Evolutionary conservation across 2,797 vertebrate species (phyloP).

Genomic region (Amniataba percoides): DNA sequence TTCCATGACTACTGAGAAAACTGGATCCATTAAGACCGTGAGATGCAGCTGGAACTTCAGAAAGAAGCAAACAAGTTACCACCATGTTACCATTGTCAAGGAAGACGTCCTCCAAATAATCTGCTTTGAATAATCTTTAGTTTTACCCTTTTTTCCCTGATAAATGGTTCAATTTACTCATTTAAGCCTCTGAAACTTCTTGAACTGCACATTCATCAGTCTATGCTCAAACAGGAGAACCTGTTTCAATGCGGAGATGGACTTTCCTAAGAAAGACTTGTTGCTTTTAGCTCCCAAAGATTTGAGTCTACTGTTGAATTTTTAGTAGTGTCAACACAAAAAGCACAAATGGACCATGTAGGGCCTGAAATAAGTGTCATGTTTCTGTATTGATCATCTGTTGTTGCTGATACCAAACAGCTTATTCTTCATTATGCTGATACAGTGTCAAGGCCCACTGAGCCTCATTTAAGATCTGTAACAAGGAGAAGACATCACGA

Average conservation of each 20-base stretch:
- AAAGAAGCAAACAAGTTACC: not conserved
- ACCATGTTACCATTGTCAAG: not conserved
- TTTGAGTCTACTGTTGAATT: not conserved
- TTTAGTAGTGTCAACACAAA: no score
- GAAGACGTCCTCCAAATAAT: not conserved
- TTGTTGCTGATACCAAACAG: not conserved
- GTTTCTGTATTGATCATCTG: not conserved
- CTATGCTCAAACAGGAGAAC: not conserved
- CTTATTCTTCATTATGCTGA: not conserved
- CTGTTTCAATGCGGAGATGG: not conserved
- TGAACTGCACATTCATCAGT: not conserved
- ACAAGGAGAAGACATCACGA: constrained; percentile 8
- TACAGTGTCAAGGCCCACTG: not conserved
- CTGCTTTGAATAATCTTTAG: not conserved
- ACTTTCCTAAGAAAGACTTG: not conserved
- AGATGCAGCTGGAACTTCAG: not conserved
- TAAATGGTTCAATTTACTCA: no score
- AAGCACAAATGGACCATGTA: not conserved
- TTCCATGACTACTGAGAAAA: no score
- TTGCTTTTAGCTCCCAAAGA: not conserved
- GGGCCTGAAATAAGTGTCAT: not conserved
- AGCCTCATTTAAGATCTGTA: constrained; percentile 1
- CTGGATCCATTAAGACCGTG: not conserved
- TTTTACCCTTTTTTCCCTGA: no score
- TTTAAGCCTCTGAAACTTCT: no score